Conservation (phyloP, 2,113 vertebrate genomes). For the Paracyprichromis sp. region DNA sequence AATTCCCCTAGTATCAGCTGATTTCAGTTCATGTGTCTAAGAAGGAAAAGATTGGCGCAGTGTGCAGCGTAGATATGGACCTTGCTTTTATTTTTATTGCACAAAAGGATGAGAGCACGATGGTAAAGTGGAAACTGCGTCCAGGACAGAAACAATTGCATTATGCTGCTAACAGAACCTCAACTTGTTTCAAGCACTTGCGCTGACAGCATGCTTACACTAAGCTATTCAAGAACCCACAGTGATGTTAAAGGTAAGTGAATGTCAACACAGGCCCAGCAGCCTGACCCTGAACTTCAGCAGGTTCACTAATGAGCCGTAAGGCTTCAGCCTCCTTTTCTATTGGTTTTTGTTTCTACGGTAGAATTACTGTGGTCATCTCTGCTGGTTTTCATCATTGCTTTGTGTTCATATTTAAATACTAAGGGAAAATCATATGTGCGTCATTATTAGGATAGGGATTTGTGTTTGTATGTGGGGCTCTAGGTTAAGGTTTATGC, state of each 20-base stretch:
- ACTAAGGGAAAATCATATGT: rapidly evolving
- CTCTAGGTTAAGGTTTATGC: neutral
- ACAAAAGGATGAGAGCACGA: neutral
- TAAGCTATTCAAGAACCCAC: neutral
- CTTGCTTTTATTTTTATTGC: neutral
- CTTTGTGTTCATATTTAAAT: neutral
- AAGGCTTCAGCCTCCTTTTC: neutral
- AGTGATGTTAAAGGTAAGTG: neutral
- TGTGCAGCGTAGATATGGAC: neutral
- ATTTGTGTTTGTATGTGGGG: neutral
- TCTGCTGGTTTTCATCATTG: neutral
- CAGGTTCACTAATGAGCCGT: rapidly evolving
- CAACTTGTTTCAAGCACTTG: neutral
- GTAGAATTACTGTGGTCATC: neutral
- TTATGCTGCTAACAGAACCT: neutral
- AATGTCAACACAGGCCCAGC: neutral
- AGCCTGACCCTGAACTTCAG: neutral
- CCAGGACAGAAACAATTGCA: neutral
- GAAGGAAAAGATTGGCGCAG: neutral
- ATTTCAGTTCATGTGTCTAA: neutral
- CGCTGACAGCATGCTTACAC: neutral
- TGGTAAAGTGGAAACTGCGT: neutral
- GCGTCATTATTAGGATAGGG: neutral
- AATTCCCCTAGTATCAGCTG: neutral
- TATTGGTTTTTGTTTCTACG: neutral